Percentiles rank a stretch among this genome's conserved stretches.
phyloP scores from a whole-genome alignment of 2,797 vertebrate genomes.

The Periparus ater region DNA sequence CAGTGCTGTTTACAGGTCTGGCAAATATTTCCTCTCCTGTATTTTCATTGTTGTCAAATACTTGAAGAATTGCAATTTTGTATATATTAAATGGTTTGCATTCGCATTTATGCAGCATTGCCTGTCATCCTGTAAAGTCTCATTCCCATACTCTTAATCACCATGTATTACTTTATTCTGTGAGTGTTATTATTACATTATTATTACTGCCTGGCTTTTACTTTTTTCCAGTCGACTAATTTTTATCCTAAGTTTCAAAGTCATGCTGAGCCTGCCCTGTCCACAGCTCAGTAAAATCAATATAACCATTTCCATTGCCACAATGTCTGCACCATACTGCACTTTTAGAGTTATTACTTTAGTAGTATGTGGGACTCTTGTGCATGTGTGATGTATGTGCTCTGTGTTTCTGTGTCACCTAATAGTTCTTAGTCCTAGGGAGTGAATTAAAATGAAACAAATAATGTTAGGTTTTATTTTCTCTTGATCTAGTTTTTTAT shows the following conservation, averaged over 20 bases:
- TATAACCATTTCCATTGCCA: background rate
- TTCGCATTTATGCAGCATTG: background rate
- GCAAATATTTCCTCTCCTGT: background rate
- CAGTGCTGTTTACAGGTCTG: background rate
- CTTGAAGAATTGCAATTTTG: background rate
- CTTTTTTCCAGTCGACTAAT: background rate
- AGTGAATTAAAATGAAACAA: background rate
- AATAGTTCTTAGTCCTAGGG: background rate
- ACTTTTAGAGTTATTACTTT: background rate
- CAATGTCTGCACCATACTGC: background rate
- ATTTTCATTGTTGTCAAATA: background rate
- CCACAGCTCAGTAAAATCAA: background rate
- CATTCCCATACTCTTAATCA: background rate
- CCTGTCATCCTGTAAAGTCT: background rate
- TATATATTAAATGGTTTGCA: background rate
- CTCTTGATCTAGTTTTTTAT: background rate
- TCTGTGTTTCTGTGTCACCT: background rate
- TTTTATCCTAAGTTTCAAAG: background rate
- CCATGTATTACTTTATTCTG: background rate
- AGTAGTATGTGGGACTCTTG: background rate
- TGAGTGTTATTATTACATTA: background rate
- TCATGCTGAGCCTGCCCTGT: background rate
- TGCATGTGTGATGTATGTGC: background rate
- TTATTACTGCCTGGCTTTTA: background rate
- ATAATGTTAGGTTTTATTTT: background rate